Conservation (phyloP, 1,140 invertebrate species). For the Panagrolaimus sp. region DNA sequence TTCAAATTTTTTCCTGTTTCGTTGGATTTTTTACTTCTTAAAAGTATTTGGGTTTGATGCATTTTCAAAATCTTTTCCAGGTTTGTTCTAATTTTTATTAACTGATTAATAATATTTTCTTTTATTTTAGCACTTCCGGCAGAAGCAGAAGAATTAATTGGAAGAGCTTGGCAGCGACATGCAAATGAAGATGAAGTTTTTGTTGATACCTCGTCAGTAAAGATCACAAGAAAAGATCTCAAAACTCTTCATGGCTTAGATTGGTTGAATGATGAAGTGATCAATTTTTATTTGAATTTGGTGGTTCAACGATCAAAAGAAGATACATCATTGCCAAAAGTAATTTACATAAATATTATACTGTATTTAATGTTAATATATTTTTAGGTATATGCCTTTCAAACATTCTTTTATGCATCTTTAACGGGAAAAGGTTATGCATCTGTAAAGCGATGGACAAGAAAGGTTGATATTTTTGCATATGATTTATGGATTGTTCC, state of each 20-base stretch:
- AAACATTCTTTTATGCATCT: constrained; percentile 91
- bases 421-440: constrained; percentile 71
- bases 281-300: constrained; percentile 85
- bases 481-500: constrained; percentile 79
- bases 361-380: constrained; percentile 60
- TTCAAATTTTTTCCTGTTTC: too few species aligned
- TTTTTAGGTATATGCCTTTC: constrained; percentile 76
- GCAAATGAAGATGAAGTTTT: constrained; percentile 36
- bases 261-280: constrained; percentile 95
- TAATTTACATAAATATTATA: constrained; percentile 16
- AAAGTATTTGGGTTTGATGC: too few species aligned
- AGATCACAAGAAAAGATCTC: constrained; percentile 67
- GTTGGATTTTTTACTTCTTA: too few species aligned
- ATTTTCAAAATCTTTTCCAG: too few species aligned
- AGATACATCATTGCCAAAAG: constrained; percentile 47
- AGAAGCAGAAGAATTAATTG: constrained; percentile 28
- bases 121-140: constrained; percentile 42
- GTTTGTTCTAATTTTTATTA: neutral
- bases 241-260: constrained; percentile 74
- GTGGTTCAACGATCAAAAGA: constrained; percentile 70
- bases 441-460: constrained; percentile 77
- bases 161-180: constrained; percentile 37
- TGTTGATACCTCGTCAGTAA: constrained; percentile 27
- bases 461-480: constrained; percentile 80
- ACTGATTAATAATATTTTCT: neutral